phyloP scores from a whole-genome alignment of 92 coral and sea anemone species.

The Zoanthus solanderi region DNA sequence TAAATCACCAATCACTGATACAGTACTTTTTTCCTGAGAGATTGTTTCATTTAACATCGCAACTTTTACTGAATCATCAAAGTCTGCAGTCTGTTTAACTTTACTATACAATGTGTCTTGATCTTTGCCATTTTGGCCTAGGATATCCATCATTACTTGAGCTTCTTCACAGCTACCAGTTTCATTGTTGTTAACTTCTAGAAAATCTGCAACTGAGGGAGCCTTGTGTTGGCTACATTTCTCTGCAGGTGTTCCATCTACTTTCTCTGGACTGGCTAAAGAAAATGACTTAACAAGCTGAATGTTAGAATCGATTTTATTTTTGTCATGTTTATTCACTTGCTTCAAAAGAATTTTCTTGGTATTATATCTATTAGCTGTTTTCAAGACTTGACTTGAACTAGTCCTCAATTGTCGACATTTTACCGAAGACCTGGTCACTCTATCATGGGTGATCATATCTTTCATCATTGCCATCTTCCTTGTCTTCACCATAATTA shows the following conservation, averaged over 20 bases:
- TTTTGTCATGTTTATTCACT: neutral
- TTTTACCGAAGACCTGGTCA: constrained; percentile 20
- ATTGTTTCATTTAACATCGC: neutral
- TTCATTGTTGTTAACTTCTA: neutral
- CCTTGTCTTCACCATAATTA: constrained; percentile 39
- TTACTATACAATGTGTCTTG: neutral
- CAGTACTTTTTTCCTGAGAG: no score
- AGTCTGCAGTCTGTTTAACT: neutral
- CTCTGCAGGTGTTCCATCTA: neutral
- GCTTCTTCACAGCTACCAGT: neutral
- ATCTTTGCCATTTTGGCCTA: neutral
- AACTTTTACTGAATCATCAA: neutral
- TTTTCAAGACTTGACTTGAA: neutral
- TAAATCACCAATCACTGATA: neutral
- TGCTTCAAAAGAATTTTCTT: neutral
- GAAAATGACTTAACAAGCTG: neutral
- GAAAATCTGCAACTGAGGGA: neutral
- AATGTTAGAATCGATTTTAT: no score
- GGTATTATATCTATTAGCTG: neutral
- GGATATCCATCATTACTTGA: neutral
- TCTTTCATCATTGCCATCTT: neutral
- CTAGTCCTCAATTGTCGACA: neutral
- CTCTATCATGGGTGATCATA: neutral
- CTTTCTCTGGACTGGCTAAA: neutral
- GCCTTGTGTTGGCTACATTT: neutral